Conservation (phyloP, 2,113 vertebrate species). For the Chlorodrepanis virens region DNA sequence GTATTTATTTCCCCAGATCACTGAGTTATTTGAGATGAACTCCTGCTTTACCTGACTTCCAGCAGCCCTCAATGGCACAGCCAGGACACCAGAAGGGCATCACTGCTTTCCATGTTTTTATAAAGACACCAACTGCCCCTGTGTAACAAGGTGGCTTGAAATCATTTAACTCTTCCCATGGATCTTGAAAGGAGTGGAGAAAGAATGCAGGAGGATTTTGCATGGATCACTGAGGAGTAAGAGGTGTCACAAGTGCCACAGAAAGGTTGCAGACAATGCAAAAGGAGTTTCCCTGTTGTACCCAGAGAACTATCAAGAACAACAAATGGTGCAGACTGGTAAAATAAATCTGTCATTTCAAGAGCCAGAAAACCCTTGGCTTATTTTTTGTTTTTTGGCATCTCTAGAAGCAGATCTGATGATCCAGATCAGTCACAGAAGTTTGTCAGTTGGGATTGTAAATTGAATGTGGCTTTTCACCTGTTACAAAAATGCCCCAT, state of each 20-base stretch:
- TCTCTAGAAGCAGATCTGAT: background rate
- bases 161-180: background rate
- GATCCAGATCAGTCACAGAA: background rate
- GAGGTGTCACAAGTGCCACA: background rate
- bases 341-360: background rate
- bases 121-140: background rate
- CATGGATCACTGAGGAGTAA: background rate
- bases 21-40: background rate
- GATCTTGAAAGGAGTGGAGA: background rate
- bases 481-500: background rate
- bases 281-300: background rate
- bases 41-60: background rate
- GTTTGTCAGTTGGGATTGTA: background rate
- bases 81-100: background rate
- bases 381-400: background rate
- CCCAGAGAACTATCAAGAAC: background rate
- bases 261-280: background rate
- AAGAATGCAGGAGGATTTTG: background rate
- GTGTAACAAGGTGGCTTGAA: background rate
- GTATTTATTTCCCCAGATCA: background rate
- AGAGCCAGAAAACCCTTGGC: background rate
- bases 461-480: background rate
- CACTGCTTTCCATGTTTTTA: background rate
- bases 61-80: background rate
- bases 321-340: background rate